These are phyloP conservation scores for Geotrypetes seraphini DNA, from an alignment of 2,797 vertebrate genomes.

Conservation along the genomic window DNA sequence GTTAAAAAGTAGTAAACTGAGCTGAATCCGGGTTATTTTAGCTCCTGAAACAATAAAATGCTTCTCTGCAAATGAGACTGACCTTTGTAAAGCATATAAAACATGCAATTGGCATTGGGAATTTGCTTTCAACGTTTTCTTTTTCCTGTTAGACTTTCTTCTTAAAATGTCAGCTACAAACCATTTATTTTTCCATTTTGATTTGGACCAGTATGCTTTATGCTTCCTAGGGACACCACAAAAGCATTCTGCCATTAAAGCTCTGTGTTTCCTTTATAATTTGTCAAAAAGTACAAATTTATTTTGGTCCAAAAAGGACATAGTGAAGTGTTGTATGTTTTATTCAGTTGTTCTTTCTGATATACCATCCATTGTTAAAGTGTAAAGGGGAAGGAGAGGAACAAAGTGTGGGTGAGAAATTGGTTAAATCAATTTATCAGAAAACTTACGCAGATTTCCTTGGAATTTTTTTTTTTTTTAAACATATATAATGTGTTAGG, in stretches of 20 bases:
- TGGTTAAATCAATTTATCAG: slow-evolving; percentile 20
- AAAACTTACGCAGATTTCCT: slow-evolving; percentile 17
- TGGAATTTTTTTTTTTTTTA: slow-evolving; percentile 43
- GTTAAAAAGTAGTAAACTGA: neutral
- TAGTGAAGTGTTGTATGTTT: neutral
- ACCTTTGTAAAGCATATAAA: slow-evolving; percentile 21
- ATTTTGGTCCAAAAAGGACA: slow-evolving; percentile 8
- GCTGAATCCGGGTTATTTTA: slow-evolving; percentile 5
- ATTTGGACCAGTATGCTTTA: slow-evolving; percentile 54
- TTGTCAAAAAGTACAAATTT: slow-evolving; percentile 20
- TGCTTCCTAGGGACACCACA: neutral
- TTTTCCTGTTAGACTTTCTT: slow-evolving; percentile 65
- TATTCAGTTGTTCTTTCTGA: neutral
- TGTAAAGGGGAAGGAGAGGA: no score
- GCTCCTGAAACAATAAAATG: neutral
- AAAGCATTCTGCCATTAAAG: slow-evolving; percentile 6
- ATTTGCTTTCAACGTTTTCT: slow-evolving; percentile 37
- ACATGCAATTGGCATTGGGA: slow-evolving; percentile 25
- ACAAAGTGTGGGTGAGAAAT: slow-evolving; percentile 13
- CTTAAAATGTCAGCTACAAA: slow-evolving; percentile 63
- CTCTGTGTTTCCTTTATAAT: slow-evolving; percentile 7
- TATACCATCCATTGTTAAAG: no score
- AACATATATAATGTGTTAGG: slow-evolving; percentile 23
- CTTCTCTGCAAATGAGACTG: slow-evolving; percentile 7
- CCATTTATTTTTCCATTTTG: slow-evolving; percentile 61